Base-by-base conservation (phyloP, 2,113 vertebrate genomes). In the Steatornis caripensis region DNA sequence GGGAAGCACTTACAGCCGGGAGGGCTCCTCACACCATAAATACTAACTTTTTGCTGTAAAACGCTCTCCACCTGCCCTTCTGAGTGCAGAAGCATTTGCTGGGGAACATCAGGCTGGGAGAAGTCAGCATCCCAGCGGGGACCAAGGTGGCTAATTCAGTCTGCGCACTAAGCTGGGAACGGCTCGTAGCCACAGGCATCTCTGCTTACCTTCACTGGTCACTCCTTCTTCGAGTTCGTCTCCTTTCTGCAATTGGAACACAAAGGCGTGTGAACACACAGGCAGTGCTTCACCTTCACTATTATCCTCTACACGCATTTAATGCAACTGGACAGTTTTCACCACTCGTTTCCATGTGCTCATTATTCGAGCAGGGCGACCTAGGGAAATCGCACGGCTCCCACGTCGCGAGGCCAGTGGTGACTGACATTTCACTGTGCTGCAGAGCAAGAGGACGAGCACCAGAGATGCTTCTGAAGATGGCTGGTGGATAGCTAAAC, bases 211-310 rank as follows among this genome's bases (percentile, higher is more conserved):
- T 99, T 99, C 99, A 66, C 99, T 99, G 2, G 99, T 99, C 97
- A 99, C 99, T 1, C 99, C 99, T 97, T 99, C 99, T 91, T 99
- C 99, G 29, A 97, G 98, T 43, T 99, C 99, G 5, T 99, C 99
- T 70, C 99, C 99, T 97, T 99, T 98, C 99, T 99, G 98, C 87
- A 97, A 95, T 95, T 21, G 95, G 78, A 97, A 97, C 76, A 94
- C 90, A 97, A 91, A 90, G 51, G 62, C 8, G 21, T 9, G 29
- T 96, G 70, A 96, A 45, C 66, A 68, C 37, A 36, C 15, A n/a
- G 82, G 86, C 82, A 69, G 51, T 1, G 19, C 61, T 61, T 91
- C 81, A 34, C 65, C 43, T 37, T 54, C 57, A 8, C 80, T 32
- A 16, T 57, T 53, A 76, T 11, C 51, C 62, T 37, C 82, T 54